Evolutionary conservation across 2,113 vertebrate species (phyloP).

Genomic region (Triplophysa dalaica): DNA sequence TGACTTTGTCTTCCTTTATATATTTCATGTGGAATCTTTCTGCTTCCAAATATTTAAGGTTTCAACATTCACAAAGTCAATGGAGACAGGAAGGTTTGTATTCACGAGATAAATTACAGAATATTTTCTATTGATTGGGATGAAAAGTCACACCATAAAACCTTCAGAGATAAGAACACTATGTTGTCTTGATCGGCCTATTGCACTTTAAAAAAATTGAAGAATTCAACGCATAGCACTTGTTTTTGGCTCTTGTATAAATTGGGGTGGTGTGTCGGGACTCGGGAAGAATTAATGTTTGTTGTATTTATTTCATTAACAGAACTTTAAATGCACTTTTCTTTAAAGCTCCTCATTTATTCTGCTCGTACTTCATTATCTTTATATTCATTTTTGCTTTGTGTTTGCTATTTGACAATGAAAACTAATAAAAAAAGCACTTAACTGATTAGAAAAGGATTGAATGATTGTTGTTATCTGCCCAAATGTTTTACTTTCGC

Average conservation of each 20-base stretch:
- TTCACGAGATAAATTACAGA: neutral
- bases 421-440: neutral
- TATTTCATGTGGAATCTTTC: neutral
- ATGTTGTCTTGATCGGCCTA: neutral
- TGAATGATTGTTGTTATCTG: no score
- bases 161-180: neutral
- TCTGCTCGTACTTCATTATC: neutral
- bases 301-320: conserved; percentile 38
- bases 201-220: conserved; percentile 44
- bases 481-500: neutral
- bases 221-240: conserved; percentile 37
- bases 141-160: neutral
- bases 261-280: neutral
- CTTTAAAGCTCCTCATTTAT: neutral
- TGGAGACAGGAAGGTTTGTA: neutral
- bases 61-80: neutral
- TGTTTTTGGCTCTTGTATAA: neutral
- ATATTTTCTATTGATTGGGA: neutral
- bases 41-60: neutral
- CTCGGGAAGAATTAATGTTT: neutral
- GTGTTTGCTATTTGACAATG: neutral
- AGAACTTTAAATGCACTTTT: conserved; percentile 37
- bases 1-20: neutral
- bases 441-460: neutral
- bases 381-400: neutral